Base-by-base conservation (phyloP, 1,140 invertebrate genomes). In the Nymphalis io region DNA sequence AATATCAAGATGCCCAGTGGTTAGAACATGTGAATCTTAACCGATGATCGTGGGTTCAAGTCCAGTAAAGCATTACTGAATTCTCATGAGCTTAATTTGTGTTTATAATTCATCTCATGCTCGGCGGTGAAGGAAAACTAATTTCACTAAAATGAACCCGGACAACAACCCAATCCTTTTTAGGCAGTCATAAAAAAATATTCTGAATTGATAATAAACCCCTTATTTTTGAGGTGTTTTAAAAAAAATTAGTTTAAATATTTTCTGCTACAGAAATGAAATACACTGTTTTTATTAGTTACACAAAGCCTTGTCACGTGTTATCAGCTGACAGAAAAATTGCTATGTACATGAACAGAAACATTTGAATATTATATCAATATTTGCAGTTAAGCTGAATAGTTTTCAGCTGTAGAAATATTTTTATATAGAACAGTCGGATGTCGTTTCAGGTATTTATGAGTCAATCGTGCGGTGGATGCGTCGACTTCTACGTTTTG, bases 381-480 rank as follows among this genome's bases (percentile, higher is more conserved):
- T 46, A 46, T 46, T 51, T 51, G 18, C 18, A 18, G 20, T 20
- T 51, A 20, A 51, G 46, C 16, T 6, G 18, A 20, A 51, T 21
- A 51, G 18, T 51, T 21, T 51, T n/a, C n/a, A n/a, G n/a, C 15
- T 48, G 44, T n/a, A n/a, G 18, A 11, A 51, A 51, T 18, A 51
- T 51, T 51, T 51, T 51, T 51, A 11, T 11, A 59, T n/a, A 27
- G 33, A 58, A 33, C 33, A 39, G 12, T 18, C 57, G 57, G 57
- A 27, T 59, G n/a, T 39, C 57, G 38, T 59, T 59, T 40, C 5
- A 18, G 39, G 18, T 59, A 59, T 59, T 59, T 59, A 59, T 39
- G 57, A 40, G 33, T 18, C n/a, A 15, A 21, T 20, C 57, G 33
- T 59, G 57, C 57, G 39, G 57, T 40, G 10, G 39, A 59, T n/a